These are phyloP conservation scores for Sinosuthora webbiana DNA, from an alignment of 2,113 vertebrate species.

Conservation along the genomic window DNA sequence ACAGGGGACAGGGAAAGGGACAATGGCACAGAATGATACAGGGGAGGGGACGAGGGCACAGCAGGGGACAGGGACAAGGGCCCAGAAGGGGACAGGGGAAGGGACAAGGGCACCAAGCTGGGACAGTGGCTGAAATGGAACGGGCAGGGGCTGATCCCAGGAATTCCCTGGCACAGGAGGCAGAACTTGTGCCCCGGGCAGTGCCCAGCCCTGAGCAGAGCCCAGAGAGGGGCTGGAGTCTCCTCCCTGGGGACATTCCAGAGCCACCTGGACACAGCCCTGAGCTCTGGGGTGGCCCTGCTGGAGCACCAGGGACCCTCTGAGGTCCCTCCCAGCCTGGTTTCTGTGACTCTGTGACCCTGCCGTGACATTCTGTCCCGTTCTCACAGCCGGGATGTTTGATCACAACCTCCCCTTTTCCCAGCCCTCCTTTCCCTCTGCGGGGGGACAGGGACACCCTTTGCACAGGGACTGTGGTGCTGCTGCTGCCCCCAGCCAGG, in stretches of 20 bases:
- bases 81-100: too few species aligned
- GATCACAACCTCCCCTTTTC: background rate
- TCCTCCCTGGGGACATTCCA: background rate
- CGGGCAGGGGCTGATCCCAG: background rate
- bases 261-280: background rate
- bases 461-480: accelerated
- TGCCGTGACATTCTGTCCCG: background rate
- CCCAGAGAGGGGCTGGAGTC: too few species aligned
- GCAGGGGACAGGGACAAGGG: too few species aligned
- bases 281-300: background rate
- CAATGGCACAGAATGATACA: background rate
- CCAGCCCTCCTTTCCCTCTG: background rate
- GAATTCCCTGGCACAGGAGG: too few species aligned
- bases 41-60: background rate
- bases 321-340: background rate
- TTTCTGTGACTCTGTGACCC: background rate
- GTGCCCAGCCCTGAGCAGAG: too few species aligned
- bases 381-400: background rate
- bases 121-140: background rate
- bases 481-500: background rate
- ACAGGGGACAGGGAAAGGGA: background rate
- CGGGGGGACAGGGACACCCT: accelerated
- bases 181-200: too few species aligned
- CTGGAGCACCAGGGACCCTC: background rate
- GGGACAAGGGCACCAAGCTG: background rate